A percentile compares a stretch with the other conserved stretches of the same genome.
phyloP scores from a whole-genome alignment of 23 tunicate species.

The Ascidia mentula region DNA sequence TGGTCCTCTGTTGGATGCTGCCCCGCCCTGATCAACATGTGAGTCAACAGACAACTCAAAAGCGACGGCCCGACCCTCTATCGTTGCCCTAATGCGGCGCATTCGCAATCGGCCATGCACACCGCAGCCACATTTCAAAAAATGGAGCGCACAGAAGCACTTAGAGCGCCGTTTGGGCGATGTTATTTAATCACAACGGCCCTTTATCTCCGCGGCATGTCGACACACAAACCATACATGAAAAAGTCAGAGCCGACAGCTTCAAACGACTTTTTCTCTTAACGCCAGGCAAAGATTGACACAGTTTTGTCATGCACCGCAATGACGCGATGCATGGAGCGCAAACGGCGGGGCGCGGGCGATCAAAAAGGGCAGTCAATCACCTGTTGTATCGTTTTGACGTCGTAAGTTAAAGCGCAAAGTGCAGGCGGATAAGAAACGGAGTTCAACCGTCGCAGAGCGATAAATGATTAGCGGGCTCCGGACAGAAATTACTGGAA shows the following conservation, averaged over 20 bases:
- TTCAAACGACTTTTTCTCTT: neutral
- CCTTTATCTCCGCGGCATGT: neutral
- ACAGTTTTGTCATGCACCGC: neutral
- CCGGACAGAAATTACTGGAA: neutral
- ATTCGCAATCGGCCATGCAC: too few relatives aligned
- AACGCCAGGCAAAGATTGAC: neutral
- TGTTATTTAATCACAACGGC: neutral
- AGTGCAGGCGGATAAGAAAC: neutral
- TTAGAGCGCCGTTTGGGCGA: neutral
- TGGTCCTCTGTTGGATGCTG: neutral
- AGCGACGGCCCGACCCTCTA: too few relatives aligned
- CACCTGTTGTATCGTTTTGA: too few relatives aligned
- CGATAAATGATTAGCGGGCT: slow-evolving; percentile 10
- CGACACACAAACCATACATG: neutral
- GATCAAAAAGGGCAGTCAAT: too few relatives aligned
- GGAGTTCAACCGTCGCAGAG: neutral
- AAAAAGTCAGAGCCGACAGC: neutral
- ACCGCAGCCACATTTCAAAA: too few relatives aligned
- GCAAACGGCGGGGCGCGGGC: neutral
- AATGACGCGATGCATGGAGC: neutral
- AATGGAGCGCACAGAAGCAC: neutral
- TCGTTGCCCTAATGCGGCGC: too few relatives aligned
- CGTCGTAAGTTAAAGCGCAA: neutral
- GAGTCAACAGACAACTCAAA: slow-evolving; percentile 5
- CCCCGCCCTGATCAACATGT: slow-evolving; percentile 5